These are phyloP conservation scores for Theonella swinhoei DNA, from an alignment of 37 sponge, comb jelly and placozoan genomes.

Conservation along the genomic window DNA sequence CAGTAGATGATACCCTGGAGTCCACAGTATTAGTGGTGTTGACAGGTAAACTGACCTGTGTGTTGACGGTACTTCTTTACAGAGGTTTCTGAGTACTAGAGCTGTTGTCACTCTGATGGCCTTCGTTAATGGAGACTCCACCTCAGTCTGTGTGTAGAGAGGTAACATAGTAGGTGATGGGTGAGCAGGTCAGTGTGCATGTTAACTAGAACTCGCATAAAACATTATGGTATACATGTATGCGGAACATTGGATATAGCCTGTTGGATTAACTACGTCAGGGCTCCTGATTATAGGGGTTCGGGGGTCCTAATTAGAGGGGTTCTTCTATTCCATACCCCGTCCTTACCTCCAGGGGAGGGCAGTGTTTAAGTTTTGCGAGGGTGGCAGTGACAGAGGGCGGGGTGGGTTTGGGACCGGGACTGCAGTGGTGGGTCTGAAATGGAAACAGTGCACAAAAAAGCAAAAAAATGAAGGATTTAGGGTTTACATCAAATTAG, in stretches of 20 bases:
- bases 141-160: slow-evolving; percentile 12
- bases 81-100: slow-evolving; percentile 73
- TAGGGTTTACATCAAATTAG: too few relatives aligned
- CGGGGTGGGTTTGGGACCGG: slow-evolving; percentile 22
- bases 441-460: background rate
- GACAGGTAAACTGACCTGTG: too few relatives aligned
- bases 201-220: too few relatives aligned
- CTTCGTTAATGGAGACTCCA: slow-evolving; percentile 48
- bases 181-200: too few relatives aligned
- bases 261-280: too few relatives aligned
- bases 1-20: too few relatives aligned
- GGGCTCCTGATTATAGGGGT: too few relatives aligned
- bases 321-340: background rate
- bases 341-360: slow-evolving; percentile 14
- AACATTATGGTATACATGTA: too few relatives aligned
- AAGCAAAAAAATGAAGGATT: too few relatives aligned
- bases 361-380: slow-evolving; percentile 36
- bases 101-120: slow-evolving; percentile 64
- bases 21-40: too few relatives aligned
- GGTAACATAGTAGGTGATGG: background rate
- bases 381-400: slow-evolving; percentile 44
- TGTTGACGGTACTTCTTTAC: background rate
- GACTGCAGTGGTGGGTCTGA: slow-evolving; percentile 43
- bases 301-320: too few relatives aligned
- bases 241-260: too few relatives aligned